These are phyloP conservation scores for Diploptera punctata DNA, from an alignment of 2,888 invertebrate species.

Conservation along the genomic window DNA sequence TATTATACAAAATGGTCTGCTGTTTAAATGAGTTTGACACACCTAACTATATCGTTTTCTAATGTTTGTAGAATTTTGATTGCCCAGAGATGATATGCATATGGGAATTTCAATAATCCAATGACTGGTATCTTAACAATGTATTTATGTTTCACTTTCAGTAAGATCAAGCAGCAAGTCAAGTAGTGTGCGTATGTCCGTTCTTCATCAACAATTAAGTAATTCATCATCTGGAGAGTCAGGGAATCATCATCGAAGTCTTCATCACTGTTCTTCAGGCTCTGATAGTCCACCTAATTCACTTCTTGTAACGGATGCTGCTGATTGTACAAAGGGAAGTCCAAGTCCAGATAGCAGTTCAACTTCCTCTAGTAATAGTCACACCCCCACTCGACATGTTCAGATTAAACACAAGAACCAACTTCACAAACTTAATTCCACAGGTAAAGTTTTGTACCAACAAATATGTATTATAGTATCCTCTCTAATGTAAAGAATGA, in stretches of 20 bases:
- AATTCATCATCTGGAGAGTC: conserved; percentile 40
- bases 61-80: too few relatives aligned
- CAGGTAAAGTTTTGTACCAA: too few relatives aligned
- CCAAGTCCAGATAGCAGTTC: conserved; percentile 36
- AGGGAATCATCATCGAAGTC: conserved; percentile 14
- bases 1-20: too few relatives aligned
- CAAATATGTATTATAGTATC: too few relatives aligned
- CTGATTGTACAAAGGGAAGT: conserved; percentile 18
- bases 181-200: conserved; percentile 47
- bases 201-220: conserved; percentile 36
- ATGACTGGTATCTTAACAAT: not conserved
- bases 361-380: conserved; percentile 37
- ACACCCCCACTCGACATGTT: conserved; percentile 38
- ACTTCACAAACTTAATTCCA: conserved; percentile 48
- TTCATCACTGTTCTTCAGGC: conserved; percentile 44
- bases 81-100: too few relatives aligned
- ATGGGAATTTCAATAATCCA: too few relatives aligned
- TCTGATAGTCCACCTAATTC: conserved; percentile 49
- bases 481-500: too few relatives aligned
- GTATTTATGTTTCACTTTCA: conserved; percentile 40
- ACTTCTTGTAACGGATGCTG: conserved; percentile 38
- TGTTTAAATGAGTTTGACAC: too few relatives aligned
- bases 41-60: too few relatives aligned
- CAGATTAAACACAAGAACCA: conserved; percentile 50
- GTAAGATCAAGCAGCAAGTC: conserved; percentile 52